Evolutionary conservation across 1,140 invertebrate genomes (phyloP), one percentile per base, ranked within the genome.

Genomic region (Formica exsecta): DNA sequence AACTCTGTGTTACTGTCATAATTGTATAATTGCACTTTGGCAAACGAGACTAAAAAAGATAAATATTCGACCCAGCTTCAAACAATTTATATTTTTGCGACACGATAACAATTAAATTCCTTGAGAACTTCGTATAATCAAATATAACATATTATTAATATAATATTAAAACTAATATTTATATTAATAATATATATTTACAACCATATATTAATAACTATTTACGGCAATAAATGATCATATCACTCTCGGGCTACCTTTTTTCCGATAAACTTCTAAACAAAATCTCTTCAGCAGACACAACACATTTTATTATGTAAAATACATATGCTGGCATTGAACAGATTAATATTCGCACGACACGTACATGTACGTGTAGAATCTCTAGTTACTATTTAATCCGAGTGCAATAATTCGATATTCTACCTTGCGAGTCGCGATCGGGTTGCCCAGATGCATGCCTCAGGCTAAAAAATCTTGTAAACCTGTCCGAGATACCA

Each of bases 331-430:
- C n/a, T 8, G 7, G n/a, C n/a, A 51, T 22, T 65, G 44, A 41
- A 59, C 44, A 22, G 8, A 4, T 32, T 70, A 13, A 71, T 59
- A 80, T 29, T 41, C 11, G 13, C 19, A 22, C 22, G 1, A 29
- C 13, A 54, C 19, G 16, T 36, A 54, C 3, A 44, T 38, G 41
- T 19, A 70, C 13, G 32, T 38, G 51, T 70, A 19, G 25, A 62
- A 85, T 65, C 74, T 85, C 48, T 77, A 68, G 81, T 85, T 85
- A 87, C 71, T 64, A 81, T 90, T 90, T 88, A 86, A 66, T 75
- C 59, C 64, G 89, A 81, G 22, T 48, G 83, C 88, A 77, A 90
- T 90, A 71, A 90, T 88, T 90, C 64, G 75, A 51, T 87, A 64
- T 64, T 85, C 79, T 85, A 88, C 80, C 81, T 66, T 29, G 73